Conservation (phyloP, 2,113 vertebrate genomes). For the Megaptera novaeangliae region DNA sequence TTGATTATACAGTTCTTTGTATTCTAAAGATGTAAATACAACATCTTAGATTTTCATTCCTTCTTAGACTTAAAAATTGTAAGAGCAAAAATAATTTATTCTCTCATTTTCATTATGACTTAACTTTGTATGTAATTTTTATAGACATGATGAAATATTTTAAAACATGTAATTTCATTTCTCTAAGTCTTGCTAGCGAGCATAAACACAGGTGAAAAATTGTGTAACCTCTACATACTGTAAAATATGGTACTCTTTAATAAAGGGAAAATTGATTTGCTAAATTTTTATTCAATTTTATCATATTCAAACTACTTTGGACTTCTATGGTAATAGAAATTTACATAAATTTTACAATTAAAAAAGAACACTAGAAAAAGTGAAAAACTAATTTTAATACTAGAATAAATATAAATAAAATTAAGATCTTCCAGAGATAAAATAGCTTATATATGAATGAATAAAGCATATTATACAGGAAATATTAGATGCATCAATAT, state of each 20-base stretch:
- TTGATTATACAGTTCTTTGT: background rate
- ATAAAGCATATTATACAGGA: background rate
- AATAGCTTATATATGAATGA: background rate
- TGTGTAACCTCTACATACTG: fast-evolving
- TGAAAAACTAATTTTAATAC: background rate
- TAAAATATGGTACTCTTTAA: background rate
- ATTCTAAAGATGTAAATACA: background rate
- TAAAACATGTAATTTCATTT: background rate
- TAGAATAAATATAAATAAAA: background rate
- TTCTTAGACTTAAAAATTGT: background rate
- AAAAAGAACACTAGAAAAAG: background rate
- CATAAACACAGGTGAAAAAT: background rate
- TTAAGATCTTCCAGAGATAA: background rate
- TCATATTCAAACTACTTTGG: background rate
- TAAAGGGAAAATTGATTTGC: background rate
- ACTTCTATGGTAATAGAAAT: background rate
- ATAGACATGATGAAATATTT: background rate
- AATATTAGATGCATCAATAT: background rate
- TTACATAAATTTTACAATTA: background rate
- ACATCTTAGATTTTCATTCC: background rate
- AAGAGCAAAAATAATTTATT: background rate
- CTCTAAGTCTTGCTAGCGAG: background rate
- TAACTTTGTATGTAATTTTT: background rate
- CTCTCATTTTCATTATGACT: background rate
- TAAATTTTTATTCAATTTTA: background rate